Evolutionary conservation across 2,888 invertebrate species (phyloP).

Genomic region (Branchellion lobata): DNA sequence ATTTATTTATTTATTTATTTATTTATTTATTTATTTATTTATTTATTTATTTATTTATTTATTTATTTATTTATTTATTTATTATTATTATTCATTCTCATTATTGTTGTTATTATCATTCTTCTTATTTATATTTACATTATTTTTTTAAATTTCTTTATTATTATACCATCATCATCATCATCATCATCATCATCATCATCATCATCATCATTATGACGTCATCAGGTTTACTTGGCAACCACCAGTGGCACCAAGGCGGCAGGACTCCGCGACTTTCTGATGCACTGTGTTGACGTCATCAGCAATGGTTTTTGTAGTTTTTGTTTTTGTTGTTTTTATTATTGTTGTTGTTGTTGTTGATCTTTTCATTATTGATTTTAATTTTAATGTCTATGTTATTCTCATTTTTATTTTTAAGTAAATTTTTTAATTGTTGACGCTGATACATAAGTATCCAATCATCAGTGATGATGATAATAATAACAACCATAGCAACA

Average conservation of each 20-base stretch:
- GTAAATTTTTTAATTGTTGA: background rate
- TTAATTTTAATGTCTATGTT: background rate
- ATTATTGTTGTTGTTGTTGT: background rate
- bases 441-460: too few relatives aligned
- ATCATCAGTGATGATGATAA: too few relatives aligned
- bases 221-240: background rate
- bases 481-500: slow-evolving; percentile 2
- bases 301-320: slow-evolving; percentile 3
- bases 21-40: background rate
- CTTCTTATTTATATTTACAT: background rate
- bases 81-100: background rate
- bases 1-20: too few relatives aligned
- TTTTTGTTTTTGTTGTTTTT: background rate
- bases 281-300: background rate
- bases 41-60: background rate
- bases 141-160: too few relatives aligned
- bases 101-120: background rate
- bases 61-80: background rate
- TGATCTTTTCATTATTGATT: background rate
- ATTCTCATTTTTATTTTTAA: background rate
- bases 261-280: background rate
- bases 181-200: background rate
- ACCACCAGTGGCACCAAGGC: background rate
- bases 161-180: background rate
- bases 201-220: background rate